Evolutionary conservation across 2,888 invertebrate genomes (phyloP).

Genomic region (Trichopria drosophilae): DNA sequence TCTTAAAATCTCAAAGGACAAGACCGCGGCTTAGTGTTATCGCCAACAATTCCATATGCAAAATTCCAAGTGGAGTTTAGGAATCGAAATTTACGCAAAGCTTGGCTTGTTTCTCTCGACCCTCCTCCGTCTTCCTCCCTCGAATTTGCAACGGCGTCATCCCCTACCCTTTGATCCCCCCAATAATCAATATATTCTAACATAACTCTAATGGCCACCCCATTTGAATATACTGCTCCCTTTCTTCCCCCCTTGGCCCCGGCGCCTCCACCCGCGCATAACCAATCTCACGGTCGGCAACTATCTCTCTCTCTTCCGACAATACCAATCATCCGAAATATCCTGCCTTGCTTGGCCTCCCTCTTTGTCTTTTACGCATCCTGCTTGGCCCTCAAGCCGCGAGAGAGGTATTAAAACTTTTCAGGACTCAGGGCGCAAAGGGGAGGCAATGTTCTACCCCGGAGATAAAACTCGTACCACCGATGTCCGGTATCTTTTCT

Average conservation of each 20-base stretch:
- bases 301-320: conserved; percentile 37
- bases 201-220: conserved; percentile 58
- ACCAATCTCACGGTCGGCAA: too few species aligned
- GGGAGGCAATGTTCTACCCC: conserved; percentile 25
- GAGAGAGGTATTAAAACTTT: conserved; percentile 56
- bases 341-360: conserved; percentile 36
- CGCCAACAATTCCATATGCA: too few species aligned
- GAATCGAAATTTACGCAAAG: too few species aligned
- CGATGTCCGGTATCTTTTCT: conserved; percentile 38
- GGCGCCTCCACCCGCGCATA: too few species aligned
- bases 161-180: conserved; percentile 56
- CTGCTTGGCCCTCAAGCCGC: conserved; percentile 43
- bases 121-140: conserved; percentile 8
- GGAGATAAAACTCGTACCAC: conserved; percentile 41
- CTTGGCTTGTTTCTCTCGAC: background rate
- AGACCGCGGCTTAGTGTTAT: too few species aligned
- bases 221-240: conserved; percentile 56
- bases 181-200: conserved; percentile 59
- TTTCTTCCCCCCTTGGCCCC: too few species aligned
- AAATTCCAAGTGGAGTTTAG: too few species aligned
- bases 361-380: conserved; percentile 38
- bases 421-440: conserved; percentile 42
- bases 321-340: conserved; percentile 58
- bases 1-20: too few species aligned
- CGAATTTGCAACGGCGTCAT: conserved; percentile 44